Evolutionary conservation across 2,113 vertebrate species (phyloP), one percentile per base, ranked within the genome.

Genomic region (Planiliza haematocheilus): DNA sequence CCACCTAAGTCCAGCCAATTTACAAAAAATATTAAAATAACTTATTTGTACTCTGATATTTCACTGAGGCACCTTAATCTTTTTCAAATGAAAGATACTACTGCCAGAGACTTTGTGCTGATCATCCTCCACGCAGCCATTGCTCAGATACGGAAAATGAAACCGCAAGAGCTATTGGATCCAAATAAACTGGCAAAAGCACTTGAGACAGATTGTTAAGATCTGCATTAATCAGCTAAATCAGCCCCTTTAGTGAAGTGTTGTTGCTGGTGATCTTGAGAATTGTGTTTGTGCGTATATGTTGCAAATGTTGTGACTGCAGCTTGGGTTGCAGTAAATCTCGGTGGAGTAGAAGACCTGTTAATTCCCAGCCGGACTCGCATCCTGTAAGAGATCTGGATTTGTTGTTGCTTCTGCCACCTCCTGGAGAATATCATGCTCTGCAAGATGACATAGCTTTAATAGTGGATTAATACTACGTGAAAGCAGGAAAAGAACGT

Each of bases 251-350:
- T 30, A 30, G 24, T 30, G 3, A 30, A 30, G 24, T 30, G 24
- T 30, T 30, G 24, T 30, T 3, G 24, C 24, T 30, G 24, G 2
- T 30, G 24, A 30, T 5, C 2, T 30, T 30, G 24, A 30, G 24
- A 30, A 30, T 30, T 30, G 24, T 30, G 24, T 30, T 30, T 30
- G 24, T 30, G 24, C 5, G 20, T 65, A 52, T 51, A 53, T 10
- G 38, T 36, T 2, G 20, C 55, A 77, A 42, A 81, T 67, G 77
- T 85, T 58, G 58, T 89, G 86, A 81, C 78, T 74, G 38, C 57
- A 48, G 77, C 66, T 82, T 70, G 60, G 63, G 63, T 77, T 70
- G 55, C 71, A 65, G 8, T 80, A 74, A 80, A 86, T 90, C 81
- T 81, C 72, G 34, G 60, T 53, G 74, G 72, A 79, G 68, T 79